Evolutionary conservation across 2,113 vertebrate genomes (phyloP), one percentile per base, ranked within the genome.

Genomic region (Crotalus tigris): DNA sequence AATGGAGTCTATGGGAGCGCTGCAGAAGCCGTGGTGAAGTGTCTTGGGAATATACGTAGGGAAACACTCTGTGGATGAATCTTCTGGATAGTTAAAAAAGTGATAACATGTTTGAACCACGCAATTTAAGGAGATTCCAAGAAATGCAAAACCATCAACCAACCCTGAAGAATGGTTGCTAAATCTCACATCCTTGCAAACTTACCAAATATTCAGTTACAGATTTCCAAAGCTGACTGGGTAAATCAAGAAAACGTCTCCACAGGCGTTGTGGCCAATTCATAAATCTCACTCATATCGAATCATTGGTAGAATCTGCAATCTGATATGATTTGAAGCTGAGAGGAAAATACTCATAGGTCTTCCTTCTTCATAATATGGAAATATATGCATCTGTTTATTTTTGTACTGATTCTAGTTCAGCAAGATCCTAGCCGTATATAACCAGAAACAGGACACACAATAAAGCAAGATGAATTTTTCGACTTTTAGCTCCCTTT

Each of bases 211-310:
- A 90, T 23, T 92, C 7, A 92, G 29, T 24, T 69, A 51, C 92
- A 88, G 93, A 91, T 95, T 94, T 95, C 85, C 75, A 29, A 95
- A 91, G 88, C n/a, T 61, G 89, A 87, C 92, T 94, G 15, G 29
- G 89, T 95, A 92, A 94, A 96, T 96, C 94, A 96, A 94, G 95
- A 95, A 94, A 90, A 88, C 91, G 94, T 94, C 93, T 94, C 92
- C 94, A 86, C 92, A 91, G 93, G 11, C 92, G 90, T 57, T 69
- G 88, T 87, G 85, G 95, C 94, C 95, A 96, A 96, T 94, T 95
- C 95, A 96, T 94, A 96, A 92, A 92, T 64, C 85, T 94, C 90
- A 64, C 85, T 95, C 95, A 94, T 94, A 96, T 44, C 19, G 75
- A 81, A 81, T 21, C 94, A 95, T 94, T 92, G 95, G 95, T 55